These are phyloP conservation scores for Hyperopisus bebe DNA, from an alignment of 2,113 vertebrate species.

Conservation along the genomic window DNA sequence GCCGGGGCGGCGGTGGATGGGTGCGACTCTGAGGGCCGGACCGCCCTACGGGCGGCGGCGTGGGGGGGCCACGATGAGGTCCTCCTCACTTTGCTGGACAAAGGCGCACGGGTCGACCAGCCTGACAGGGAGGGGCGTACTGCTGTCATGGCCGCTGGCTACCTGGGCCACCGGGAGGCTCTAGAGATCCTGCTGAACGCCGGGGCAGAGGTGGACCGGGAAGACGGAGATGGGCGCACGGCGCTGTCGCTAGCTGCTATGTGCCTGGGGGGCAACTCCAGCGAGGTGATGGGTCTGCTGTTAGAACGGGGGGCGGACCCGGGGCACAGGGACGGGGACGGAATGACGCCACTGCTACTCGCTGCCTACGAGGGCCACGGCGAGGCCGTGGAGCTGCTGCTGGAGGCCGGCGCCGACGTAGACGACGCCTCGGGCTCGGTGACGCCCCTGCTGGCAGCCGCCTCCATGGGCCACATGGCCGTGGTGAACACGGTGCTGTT, in stretches of 20 bases:
- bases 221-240: slow-evolving; percentile 62
- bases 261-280: slow-evolving; percentile 57
- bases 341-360: slow-evolving; percentile 66
- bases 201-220: slow-evolving; percentile 51
- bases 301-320: slow-evolving; percentile 62
- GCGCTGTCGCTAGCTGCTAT: slow-evolving; percentile 66
- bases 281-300: slow-evolving; percentile 57
- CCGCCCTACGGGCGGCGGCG: slow-evolving; percentile 66
- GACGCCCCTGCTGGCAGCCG: slow-evolving; percentile 63
- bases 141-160: slow-evolving; percentile 65
- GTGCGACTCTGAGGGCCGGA: slow-evolving; percentile 61
- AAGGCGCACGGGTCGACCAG: slow-evolving; percentile 55
- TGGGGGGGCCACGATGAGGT: slow-evolving; percentile 70
- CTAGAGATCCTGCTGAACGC: slow-evolving; percentile 59
- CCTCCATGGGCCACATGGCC: slow-evolving; percentile 64
- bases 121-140: slow-evolving; percentile 64
- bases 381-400: slow-evolving; percentile 64
- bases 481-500: slow-evolving; percentile 61
- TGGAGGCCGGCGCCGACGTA: slow-evolving; percentile 67
- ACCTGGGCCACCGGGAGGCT: slow-evolving; percentile 66
- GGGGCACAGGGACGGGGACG: slow-evolving; percentile 61
- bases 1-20: slow-evolving; percentile 64
- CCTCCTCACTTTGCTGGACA: slow-evolving; percentile 51
- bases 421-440: slow-evolving; percentile 53
- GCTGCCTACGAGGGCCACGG: slow-evolving; percentile 68